A percentile compares a stretch with the other conserved stretches of the same genome.
Conservation (phyloP, 2,888 invertebrate genomes). For the Acleris laterana region DNA sequence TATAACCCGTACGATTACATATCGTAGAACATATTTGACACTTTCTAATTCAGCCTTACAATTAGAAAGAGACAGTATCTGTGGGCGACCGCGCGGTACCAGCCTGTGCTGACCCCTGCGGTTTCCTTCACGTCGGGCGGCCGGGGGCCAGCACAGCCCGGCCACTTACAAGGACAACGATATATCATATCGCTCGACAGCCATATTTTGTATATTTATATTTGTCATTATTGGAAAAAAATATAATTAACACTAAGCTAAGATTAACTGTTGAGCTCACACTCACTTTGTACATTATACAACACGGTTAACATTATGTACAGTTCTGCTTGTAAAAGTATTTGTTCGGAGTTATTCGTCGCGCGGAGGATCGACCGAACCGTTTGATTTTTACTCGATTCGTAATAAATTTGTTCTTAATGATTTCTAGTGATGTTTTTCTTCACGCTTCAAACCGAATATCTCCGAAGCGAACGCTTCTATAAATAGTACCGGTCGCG, state of each 20-base stretch:
- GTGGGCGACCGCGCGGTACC: slow-evolving; percentile 64
- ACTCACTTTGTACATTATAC: slow-evolving; percentile 83
- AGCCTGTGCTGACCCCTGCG: slow-evolving; percentile 9
- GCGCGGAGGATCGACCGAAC: background rate
- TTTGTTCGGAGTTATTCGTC: slow-evolving; percentile 59
- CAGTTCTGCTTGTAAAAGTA: slow-evolving; percentile 45
- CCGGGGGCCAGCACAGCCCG: slow-evolving; percentile 3
- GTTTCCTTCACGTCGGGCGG: background rate
- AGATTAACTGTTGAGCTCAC: slow-evolving; percentile 77
- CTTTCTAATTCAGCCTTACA: slow-evolving; percentile 83
- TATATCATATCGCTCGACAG: slow-evolving; percentile 60
- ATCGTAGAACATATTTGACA: slow-evolving; percentile 56
- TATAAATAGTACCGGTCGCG: background rate
- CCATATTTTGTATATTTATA: slow-evolving; percentile 60
- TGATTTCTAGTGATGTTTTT: background rate
- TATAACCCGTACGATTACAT: slow-evolving; percentile 11
- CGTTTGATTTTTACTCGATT: too few species aligned
- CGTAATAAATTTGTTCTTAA: background rate
- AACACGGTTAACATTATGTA: slow-evolving; percentile 70
- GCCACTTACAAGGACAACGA: slow-evolving; percentile 29
- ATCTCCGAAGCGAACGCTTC: slow-evolving; percentile 1
- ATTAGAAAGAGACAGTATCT: slow-evolving; percentile 77
- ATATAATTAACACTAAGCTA: slow-evolving; percentile 71
- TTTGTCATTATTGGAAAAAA: slow-evolving; percentile 56
- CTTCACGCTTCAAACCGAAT: background rate